phyloP scores from a whole-genome alignment of 2,113 vertebrate species.

The Sinocyclocheilus anshuiensis region DNA sequence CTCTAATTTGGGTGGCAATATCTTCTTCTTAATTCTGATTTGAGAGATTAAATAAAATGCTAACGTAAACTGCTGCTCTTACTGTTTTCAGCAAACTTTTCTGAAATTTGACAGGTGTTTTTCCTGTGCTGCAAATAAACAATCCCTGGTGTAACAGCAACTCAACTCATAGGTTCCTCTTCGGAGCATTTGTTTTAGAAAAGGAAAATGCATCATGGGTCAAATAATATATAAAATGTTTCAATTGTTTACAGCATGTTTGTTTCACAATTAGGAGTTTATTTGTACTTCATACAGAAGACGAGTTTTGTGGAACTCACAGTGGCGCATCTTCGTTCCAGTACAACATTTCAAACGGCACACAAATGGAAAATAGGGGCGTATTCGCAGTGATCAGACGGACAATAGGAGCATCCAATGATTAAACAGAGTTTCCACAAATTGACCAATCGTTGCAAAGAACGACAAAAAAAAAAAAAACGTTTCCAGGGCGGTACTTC shows the following conservation, averaged over 20 bases:
- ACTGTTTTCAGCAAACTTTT: background rate
- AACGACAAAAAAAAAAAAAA: background rate
- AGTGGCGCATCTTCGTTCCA: slow-evolving; percentile 4
- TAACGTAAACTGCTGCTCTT: background rate
- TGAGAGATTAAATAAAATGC: background rate
- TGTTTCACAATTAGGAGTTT: background rate
- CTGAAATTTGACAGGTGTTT: slow-evolving; percentile 21
- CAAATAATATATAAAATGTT: background rate
- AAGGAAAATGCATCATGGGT: no score
- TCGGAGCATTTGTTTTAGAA: background rate
- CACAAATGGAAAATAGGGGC: slow-evolving; percentile 62
- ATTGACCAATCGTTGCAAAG: slow-evolving; percentile 16
- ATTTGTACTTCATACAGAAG: background rate
- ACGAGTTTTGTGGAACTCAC: background rate
- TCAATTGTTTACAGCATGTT: background rate
- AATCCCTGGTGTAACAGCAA: slow-evolving; percentile 13
- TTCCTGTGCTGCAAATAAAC: slow-evolving; percentile 47
- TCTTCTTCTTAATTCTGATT: background rate
- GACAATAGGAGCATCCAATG: slow-evolving; percentile 60
- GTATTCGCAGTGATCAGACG: background rate
- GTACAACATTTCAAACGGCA: slow-evolving; percentile 13
- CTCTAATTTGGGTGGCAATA: background rate
- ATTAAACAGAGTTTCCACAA: background rate
- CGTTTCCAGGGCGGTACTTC: slow-evolving; percentile 56
- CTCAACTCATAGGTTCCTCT: slow-evolving; percentile 12